Percentiles rank a stretch among this genome's conserved stretches.
phyloP scores from a whole-genome alignment of 1,140 invertebrate genomes.

The Acromyrmex charruanus region DNA sequence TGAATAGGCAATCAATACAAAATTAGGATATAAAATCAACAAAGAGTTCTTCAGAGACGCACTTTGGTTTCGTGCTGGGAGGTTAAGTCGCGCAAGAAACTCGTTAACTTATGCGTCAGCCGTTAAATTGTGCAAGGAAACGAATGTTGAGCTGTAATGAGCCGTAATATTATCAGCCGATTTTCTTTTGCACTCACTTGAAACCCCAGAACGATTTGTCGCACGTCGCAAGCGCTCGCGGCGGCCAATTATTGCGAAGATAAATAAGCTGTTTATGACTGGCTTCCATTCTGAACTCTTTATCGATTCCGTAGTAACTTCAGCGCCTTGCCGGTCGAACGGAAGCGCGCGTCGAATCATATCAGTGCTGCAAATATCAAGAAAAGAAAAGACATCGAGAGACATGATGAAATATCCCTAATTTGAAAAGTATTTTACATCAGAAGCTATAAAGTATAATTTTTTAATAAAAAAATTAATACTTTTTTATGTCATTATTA shows the following conservation, averaged over 20 bases:
- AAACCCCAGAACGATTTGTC: constrained; percentile 76
- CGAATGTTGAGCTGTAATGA: not conserved
- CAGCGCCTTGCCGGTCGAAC: constrained; percentile 55
- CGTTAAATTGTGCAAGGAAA: constrained; percentile 24
- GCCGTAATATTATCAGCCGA: constrained; percentile 15
- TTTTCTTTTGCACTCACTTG: constrained; percentile 72
- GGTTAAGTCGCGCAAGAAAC: constrained; percentile 52
- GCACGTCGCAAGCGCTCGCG: constrained; percentile 75
- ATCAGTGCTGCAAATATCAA: not conserved
- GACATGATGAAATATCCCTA: not conserved
- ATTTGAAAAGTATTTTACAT: not conserved
- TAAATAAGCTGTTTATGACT: constrained; percentile 82
- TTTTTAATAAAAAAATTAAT: not conserved
- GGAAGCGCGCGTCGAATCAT: constrained; percentile 43
- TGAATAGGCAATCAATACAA: not conserved
- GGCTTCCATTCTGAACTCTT: constrained; percentile 77
- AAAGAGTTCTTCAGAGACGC: constrained; percentile 13
- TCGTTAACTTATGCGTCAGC: constrained; percentile 23
- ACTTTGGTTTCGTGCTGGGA: constrained; percentile 22
- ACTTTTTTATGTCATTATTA: not conserved
- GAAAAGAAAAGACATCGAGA: not conserved
- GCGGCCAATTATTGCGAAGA: constrained; percentile 78
- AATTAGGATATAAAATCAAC: not conserved
- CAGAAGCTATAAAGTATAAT: not conserved
- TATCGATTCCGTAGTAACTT: constrained; percentile 78